Base-by-base conservation (phyloP, 2,113 vertebrate species). In the Cettia cetti region DNA sequence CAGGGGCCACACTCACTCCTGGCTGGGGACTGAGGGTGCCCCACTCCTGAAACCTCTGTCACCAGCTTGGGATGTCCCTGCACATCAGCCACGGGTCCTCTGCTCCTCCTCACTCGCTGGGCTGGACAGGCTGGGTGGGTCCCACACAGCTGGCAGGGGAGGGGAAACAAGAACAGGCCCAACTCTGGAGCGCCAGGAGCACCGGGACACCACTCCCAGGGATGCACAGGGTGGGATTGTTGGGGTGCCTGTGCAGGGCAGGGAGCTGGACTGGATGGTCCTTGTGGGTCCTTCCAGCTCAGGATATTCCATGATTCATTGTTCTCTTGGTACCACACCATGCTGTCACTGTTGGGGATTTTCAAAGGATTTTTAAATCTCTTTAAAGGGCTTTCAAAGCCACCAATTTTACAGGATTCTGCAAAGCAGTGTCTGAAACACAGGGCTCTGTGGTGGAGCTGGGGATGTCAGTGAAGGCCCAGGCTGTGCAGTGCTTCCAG, bases 161-260 rank as follows among this genome's bases (percentile, higher is more conserved):
- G 28, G 21, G 26, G n/a, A 53, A 80, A 57, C 19, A 33, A 19
- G 21, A 50, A 61, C 45, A 61, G 40, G 63, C 26, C 21, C n/a
- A 28, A 1, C 31, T 39, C 40, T 54, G 31, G 47, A 82, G 24
- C 61, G 47, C 70, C 40, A 31, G 61, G 53, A 53, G 30, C 4
- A 0, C 2, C 21, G 5, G 40, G 56, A 16, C 56, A 47, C 0
- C 0, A 0, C 68, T 60, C 6, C 63, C n/a, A 47, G 61, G 53
- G 31, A 7, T 50, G 71, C 23, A 1, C 39, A 40, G 37, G 24
- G 33, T 26, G 45, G 24, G 13, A 42, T 22, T 27, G 13, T 17
- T 45, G 60, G 42, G 42, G 6, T 13, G 27, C 13, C 21, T 72
- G 68, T 3, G 60, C 77, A 66, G 60, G 61, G n/a, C 30, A 3